These are phyloP conservation scores for Colinus virginianus DNA, from an alignment of 2,113 vertebrate genomes.

Conservation along the genomic window DNA sequence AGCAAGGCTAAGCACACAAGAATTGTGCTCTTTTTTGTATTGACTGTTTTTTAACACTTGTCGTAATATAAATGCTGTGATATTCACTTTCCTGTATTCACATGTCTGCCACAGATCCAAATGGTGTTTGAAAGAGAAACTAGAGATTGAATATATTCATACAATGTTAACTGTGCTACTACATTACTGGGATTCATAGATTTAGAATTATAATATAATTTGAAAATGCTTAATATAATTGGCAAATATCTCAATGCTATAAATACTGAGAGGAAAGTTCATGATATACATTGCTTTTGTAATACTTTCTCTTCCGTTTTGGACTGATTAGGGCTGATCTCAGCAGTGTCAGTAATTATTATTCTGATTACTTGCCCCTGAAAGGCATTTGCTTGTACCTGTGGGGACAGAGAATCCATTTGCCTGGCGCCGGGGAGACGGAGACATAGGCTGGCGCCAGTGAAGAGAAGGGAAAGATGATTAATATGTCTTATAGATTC, in stretches of 20 bases:
- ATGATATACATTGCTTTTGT: conserved; percentile 44
- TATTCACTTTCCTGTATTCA: neutral
- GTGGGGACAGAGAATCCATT: conserved; percentile 83
- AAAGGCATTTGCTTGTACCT: conserved; percentile 78
- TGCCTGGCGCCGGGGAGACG: conserved; percentile 80
- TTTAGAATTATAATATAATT: neutral
- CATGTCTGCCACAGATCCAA: conserved; percentile 5
- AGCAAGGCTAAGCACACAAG: neutral
- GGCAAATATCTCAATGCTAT: conserved; percentile 10
- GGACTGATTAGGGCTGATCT: conserved; percentile 75
- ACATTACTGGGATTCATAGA: neutral
- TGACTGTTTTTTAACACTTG: neutral
- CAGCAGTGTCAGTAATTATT: conserved; percentile 81
- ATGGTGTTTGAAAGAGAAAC: neutral
- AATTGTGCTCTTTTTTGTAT: neutral
- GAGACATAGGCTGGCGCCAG: conserved; percentile 84
- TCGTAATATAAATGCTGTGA: neutral
- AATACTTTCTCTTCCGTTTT: conserved; percentile 64
- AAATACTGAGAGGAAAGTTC: conserved; percentile 43
- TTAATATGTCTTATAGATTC: conserved; percentile 85
- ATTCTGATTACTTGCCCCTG: conserved; percentile 82
- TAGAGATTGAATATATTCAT: conserved; percentile 5
- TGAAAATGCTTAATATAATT: conserved; percentile 26
- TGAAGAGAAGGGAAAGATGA: conserved; percentile 81
- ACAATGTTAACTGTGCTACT: neutral